These are phyloP conservation scores for Girardinus metallicus DNA, from an alignment of 2,797 vertebrate species.

Conservation along the genomic window DNA sequence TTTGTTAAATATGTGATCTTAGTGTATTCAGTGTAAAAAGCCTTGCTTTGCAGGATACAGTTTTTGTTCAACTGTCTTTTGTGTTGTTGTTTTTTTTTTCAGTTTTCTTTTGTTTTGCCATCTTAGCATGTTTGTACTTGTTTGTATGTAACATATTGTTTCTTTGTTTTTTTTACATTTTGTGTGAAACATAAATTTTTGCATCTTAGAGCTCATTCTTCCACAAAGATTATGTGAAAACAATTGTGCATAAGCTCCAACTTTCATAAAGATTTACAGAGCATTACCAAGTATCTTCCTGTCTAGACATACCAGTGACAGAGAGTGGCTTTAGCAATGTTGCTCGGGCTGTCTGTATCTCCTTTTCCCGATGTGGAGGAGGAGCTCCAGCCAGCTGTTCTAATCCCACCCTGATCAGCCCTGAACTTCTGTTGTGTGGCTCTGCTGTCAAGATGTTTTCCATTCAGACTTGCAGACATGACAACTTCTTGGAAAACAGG, in stretches of 20 bases:
- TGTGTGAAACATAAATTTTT: not conserved
- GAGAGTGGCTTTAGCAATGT: conserved; percentile 30
- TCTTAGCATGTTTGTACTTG: not conserved
- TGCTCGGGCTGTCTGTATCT: conserved; percentile 28
- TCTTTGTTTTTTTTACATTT: not conserved
- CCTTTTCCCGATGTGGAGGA: conserved; percentile 23
- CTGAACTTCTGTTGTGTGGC: conserved; percentile 49
- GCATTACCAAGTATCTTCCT: conserved; percentile 34
- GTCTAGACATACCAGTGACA: conserved; percentile 34
- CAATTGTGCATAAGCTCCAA: not conserved
- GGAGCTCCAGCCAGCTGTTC: conserved; percentile 34
- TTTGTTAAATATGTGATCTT: not conserved
- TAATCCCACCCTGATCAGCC: conserved; percentile 20
- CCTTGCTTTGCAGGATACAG: not conserved
- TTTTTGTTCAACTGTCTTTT: not conserved
- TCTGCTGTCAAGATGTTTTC: conserved; percentile 56
- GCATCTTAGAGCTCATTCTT: not conserved
- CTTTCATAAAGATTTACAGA: conserved; percentile 41
- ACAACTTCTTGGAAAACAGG: conserved; percentile 54
- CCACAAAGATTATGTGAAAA: conserved; percentile 1
- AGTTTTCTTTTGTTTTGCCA: not conserved
- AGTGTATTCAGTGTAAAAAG: not conserved
- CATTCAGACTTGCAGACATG: conserved; percentile 47
- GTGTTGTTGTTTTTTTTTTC: not conserved
- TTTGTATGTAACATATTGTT: not conserved